Evolutionary conservation across 2,113 vertebrate genomes (phyloP).

Genomic region (Poecilia latipinna): DNA sequence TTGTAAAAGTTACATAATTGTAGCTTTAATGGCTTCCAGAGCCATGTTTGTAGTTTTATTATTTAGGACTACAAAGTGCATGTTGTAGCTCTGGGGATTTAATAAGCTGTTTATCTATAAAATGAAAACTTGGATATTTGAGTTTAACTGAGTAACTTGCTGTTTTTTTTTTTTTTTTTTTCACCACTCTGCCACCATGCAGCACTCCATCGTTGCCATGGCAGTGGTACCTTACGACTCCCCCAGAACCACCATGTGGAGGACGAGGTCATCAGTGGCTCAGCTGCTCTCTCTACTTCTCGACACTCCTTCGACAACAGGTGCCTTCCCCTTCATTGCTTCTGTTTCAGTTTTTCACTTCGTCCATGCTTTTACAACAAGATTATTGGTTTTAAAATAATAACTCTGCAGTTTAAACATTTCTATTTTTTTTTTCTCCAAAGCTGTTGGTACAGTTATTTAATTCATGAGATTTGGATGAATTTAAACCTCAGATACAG

Average conservation of each 20-base stretch:
- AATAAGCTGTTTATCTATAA: background rate
- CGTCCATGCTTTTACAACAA: background rate
- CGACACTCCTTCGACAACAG: conserved; percentile 70
- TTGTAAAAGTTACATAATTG: too few species aligned
- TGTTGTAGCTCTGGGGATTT: background rate
- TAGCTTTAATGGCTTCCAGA: too few species aligned
- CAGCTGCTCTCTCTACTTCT: conserved; percentile 69
- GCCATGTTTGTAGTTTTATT: too few species aligned
- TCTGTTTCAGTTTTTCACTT: background rate
- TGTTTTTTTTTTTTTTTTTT: background rate
- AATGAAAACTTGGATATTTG: background rate
- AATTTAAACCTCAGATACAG: background rate
- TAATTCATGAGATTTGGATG: conserved; percentile 11
- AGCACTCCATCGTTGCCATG: conserved; percentile 78
- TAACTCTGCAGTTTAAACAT: background rate
- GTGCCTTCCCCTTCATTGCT: conserved; percentile 37
- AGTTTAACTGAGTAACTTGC: background rate
- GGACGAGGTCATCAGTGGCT: conserved; percentile 79
- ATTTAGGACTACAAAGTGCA: too few species aligned
- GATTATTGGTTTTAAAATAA: conserved; percentile 3
- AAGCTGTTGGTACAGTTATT: background rate
- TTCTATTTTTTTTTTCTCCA: conserved; percentile 26
- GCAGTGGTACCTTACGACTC: conserved; percentile 69
- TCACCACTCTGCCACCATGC: background rate
- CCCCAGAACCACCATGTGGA: conserved; percentile 78